Evolutionary conservation across 1,140 invertebrate species (phyloP).

Genomic region (Aphidius gifuensis): DNA sequence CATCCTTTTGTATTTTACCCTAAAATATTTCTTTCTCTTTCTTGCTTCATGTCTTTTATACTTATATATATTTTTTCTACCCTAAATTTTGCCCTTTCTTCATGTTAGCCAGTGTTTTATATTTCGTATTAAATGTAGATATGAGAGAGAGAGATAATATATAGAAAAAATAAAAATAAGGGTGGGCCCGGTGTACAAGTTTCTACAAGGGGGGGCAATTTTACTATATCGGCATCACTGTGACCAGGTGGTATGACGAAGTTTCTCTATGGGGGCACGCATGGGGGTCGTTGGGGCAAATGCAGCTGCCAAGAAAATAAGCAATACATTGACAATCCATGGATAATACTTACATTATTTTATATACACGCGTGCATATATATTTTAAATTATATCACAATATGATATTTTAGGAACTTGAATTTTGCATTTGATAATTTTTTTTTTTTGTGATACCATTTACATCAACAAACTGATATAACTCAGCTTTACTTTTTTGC

Average conservation of each 20-base stretch:
- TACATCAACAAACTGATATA: background rate
- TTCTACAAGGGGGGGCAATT: constrained; percentile 22
- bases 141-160: background rate
- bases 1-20: background rate
- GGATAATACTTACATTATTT: constrained; percentile 27
- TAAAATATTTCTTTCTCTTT: constrained; percentile 1
- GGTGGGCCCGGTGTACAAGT: constrained; percentile 35
- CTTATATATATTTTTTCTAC: background rate
- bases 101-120: too few species aligned
- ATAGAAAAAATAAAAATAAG: background rate
- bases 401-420: background rate
- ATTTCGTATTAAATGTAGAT: too few species aligned
- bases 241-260: constrained; percentile 45
- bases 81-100: too few species aligned
- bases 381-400: background rate
- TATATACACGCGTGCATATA: constrained; percentile 11
- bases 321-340: constrained; percentile 43
- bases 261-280: constrained; percentile 40
- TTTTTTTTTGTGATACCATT: background rate
- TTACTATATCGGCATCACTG: constrained; percentile 6
- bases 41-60: background rate
- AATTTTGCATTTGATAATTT: constrained; percentile 3
- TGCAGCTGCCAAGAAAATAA: constrained; percentile 26
- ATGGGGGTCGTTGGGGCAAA: constrained; percentile 50
- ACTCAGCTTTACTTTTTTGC: too few species aligned